These are phyloP conservation scores for Agrochola lota DNA, from an alignment of 2,888 invertebrate species.

Conservation along the genomic window DNA sequence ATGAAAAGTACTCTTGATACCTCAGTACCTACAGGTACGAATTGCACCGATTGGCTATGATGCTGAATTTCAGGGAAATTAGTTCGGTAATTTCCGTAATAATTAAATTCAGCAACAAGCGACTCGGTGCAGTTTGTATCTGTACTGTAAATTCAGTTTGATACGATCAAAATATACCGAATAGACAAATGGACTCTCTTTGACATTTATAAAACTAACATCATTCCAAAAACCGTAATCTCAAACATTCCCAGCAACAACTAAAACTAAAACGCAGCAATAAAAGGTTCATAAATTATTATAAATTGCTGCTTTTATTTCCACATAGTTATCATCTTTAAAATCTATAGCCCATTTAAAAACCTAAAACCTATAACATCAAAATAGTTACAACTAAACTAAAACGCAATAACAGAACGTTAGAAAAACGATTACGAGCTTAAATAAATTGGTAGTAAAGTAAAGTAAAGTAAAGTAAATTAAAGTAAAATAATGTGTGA, in stretches of 20 bases:
- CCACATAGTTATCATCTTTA: constrained; percentile 3
- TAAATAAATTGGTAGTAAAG: constrained; percentile 53
- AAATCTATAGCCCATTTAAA: constrained; percentile 8
- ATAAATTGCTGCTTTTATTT: background rate
- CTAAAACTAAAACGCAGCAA: background rate
- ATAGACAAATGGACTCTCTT: background rate
- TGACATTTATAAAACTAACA: background rate
- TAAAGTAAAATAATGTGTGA: constrained; percentile 66
- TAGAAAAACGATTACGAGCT: constrained; percentile 43
- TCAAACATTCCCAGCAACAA: background rate
- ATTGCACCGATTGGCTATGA: background rate
- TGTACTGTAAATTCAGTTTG: background rate
- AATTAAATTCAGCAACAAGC: background rate
- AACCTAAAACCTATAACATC: background rate
- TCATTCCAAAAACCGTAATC: background rate
- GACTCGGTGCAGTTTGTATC: background rate
- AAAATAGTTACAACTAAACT: constrained; percentile 6
- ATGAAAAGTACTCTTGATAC: background rate
- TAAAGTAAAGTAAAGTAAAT: constrained; percentile 28
- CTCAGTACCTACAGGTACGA: background rate
- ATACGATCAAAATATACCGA: background rate
- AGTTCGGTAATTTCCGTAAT: background rate
- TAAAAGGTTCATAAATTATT: constrained; percentile 3
- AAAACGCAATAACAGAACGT: constrained; percentile 23
- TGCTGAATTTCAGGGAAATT: background rate